Percentiles rank a stretch among this genome's conserved stretches.
These are phyloP conservation scores for Tychaedon coryphoeus DNA, from an alignment of 2,113 vertebrate species.

Conservation along the genomic window DNA sequence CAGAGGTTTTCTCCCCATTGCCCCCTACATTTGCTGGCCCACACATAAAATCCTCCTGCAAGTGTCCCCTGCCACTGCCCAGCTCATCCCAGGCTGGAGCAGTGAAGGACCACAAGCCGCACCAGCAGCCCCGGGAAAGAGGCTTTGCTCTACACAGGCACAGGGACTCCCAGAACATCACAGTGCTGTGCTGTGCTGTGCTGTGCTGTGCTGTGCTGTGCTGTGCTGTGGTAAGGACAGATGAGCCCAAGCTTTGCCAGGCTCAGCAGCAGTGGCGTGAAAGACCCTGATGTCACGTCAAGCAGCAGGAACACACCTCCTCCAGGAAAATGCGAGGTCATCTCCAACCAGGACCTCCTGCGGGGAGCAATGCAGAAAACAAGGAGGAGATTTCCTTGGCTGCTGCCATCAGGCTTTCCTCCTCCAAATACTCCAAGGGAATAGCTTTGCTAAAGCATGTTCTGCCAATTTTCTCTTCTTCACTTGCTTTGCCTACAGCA, in stretches of 20 bases:
- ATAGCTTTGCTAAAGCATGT: not conserved
- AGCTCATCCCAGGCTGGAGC: not conserved
- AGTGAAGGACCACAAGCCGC: rapidly evolving
- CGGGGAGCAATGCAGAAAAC: not conserved
- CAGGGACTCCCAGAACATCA: too few relatives aligned
- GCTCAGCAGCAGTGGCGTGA: not conserved
- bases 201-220: too few relatives aligned
- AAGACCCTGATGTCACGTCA: not conserved
- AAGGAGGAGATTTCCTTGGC: not conserved
- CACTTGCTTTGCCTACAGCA: not conserved
- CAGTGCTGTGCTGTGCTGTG: too few relatives aligned
- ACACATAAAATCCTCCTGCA: not conserved
- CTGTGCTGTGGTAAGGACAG: not conserved
- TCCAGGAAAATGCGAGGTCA: not conserved
- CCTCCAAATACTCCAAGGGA: not conserved
- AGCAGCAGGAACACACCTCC: not conserved
- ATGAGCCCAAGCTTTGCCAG: not conserved
- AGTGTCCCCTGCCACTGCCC: not conserved
- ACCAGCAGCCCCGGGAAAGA: too few relatives aligned
- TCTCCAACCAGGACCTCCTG: not conserved
- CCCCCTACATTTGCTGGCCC: not conserved
- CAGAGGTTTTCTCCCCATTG: not conserved
- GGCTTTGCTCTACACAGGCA: too few relatives aligned
- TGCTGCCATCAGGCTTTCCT: not conserved
- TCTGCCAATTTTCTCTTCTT: not conserved